These are phyloP conservation scores for Pagetopsis macropterus DNA, from an alignment of 2,797 vertebrate species.

Conservation along the genomic window DNA sequence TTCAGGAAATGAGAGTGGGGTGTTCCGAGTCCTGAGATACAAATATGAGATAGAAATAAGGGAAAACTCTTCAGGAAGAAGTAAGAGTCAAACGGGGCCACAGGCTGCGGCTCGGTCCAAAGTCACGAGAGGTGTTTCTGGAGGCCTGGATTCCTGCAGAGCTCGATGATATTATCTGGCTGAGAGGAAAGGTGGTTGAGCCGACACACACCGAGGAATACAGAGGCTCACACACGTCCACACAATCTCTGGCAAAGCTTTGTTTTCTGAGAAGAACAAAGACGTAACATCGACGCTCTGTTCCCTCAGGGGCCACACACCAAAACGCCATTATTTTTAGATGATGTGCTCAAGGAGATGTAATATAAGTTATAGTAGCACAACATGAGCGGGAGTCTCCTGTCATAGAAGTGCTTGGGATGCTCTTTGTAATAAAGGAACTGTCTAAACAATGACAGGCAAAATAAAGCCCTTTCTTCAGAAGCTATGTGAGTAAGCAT, in stretches of 20 bases:
- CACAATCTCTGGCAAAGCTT: conserved; percentile 16
- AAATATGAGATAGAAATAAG: conserved; percentile 3
- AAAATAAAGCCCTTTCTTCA: neutral
- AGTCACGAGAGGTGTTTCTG: conserved; percentile 23
- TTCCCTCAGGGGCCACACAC: neutral
- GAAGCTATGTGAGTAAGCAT: neutral
- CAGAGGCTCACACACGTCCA: neutral
- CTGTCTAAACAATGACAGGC: neutral
- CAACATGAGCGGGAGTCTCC: neutral
- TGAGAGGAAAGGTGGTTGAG: neutral
- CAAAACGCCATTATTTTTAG: conserved; percentile 7
- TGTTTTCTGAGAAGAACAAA: conserved; percentile 58
- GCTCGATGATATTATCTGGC: conserved; percentile 32
- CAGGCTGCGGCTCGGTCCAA: neutral
- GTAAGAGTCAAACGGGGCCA: neutral
- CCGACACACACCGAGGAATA: conserved; percentile 13
- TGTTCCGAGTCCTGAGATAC: neutral
- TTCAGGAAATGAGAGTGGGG: conserved; percentile 16
- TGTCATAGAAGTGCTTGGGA: neutral
- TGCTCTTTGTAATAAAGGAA: neutral
- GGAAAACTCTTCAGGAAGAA: conserved; percentile 9
- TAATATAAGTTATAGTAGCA: neutral
- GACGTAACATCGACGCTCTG: neutral
- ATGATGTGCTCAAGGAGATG: neutral
- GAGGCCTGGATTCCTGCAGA: conserved; percentile 14